Conservation (phyloP, 2,888 invertebrate species). For the Volucella bombylans region DNA sequence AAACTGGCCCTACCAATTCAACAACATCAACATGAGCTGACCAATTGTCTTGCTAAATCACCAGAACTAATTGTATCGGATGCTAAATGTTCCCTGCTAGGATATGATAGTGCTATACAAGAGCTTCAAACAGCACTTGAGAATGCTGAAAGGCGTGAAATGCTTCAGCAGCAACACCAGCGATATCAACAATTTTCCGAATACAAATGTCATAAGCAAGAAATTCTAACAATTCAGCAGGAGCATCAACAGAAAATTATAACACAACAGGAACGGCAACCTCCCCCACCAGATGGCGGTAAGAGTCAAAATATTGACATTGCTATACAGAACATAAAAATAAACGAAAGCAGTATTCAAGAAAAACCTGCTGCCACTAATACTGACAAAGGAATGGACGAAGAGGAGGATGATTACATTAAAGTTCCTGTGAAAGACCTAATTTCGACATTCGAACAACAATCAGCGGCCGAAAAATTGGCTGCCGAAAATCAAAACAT, state of each 20-base stretch:
- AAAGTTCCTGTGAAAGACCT: slow-evolving; percentile 83
- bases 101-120: slow-evolving; percentile 74
- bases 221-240: slow-evolving; percentile 3
- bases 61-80: slow-evolving; percentile 75
- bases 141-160: slow-evolving; percentile 25
- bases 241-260: slow-evolving; percentile 6
- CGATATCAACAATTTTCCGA: slow-evolving; percentile 47
- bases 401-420: slow-evolving; percentile 77
- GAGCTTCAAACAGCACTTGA: slow-evolving; percentile 55
- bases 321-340: neutral
- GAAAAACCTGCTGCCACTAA: neutral
- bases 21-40: slow-evolving; percentile 63
- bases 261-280: slow-evolving; percentile 17
- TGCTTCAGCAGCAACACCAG: slow-evolving; percentile 46
- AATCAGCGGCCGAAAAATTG: slow-evolving; percentile 80
- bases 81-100: slow-evolving; percentile 61
- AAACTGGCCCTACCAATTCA: slow-evolving; percentile 36
- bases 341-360: slow-evolving; percentile 15
- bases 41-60: slow-evolving; percentile 74
- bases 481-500: slow-evolving; percentile 26
- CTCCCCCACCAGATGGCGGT: neutral
- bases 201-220: slow-evolving; percentile 47
- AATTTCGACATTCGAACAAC: slow-evolving; percentile 86
- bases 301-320: neutral
- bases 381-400: neutral